Evolutionary conservation across 2,113 vertebrate genomes (phyloP), one percentile per base, ranked within the genome.

Genomic region (Cercopithecus mona): DNA sequence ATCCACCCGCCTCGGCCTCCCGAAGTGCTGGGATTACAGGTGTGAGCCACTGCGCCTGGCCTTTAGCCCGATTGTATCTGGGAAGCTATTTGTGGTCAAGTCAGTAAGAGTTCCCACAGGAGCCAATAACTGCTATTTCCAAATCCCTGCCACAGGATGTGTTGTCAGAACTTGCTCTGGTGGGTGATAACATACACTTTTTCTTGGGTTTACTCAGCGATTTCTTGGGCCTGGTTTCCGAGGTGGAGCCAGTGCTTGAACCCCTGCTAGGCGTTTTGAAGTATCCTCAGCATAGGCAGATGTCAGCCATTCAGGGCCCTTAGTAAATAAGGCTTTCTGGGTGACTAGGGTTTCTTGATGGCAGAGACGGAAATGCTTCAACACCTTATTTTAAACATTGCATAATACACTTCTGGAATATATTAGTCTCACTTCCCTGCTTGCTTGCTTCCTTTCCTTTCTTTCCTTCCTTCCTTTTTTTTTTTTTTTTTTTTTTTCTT

Each of bases 11-110:
- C 52, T 55, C 6, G 18, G 52, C 52, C 52, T 55, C 52, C 52
- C 18, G 2, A 7, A 55, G 52, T 55, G 18, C 18, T 55, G 52
- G 6, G 52, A 55, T 55, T 55, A 55, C 18, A 20, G 52, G 52
- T 55, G 6, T 55, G 52, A 55, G 52, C 52, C 52, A 20, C 52
- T 0, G 18, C 6, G 52, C 52, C 52, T 20, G 18, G 52, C 52
- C 52, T 55, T 55, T 55, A 55, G 52, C 32, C 52, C 88, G 78
- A 94, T 94, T 93, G 96, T 96, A 93, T 96, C 89, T 86, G 90
- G 52, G 86, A 79, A 89, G 52, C 87, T 96, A 43, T 97, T 97
- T 96, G 90, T 96, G 83, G 79, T 97, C 78, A 93, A 82, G 61
- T 84, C 38, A 88, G 43, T 94, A 81, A 84, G 27, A 59, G n/a